Evolutionary conservation across 2,113 vertebrate genomes (phyloP), one percentile per base, ranked within the genome.

Genomic region (Semicossyphus pulcher): DNA sequence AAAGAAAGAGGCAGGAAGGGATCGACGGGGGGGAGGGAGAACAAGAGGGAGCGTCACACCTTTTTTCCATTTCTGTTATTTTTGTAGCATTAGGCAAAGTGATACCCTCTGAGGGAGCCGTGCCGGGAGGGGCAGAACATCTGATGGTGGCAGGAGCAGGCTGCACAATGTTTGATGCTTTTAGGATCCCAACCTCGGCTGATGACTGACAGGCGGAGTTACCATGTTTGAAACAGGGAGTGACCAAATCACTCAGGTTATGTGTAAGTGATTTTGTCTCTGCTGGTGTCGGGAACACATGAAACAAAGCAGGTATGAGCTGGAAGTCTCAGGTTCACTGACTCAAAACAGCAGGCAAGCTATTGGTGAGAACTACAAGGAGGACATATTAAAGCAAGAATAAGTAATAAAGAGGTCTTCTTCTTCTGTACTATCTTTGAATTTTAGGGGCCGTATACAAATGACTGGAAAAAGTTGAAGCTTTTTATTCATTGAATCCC

Each of bases 51-150:
- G 34, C 75, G 39, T 45, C 57, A 42, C 41, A 67, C 36, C 58
- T 79, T 79, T 76, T 78, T 64, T 57, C 51, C 28, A n/a, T 49
- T 70, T 76, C 45, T 73, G 82, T 89, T 90, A 86, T 89, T 89
- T 90, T 73, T 77, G 73, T 74, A 81, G 45, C 78, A 51, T 21
- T 14, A 71, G 64, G 80, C 3, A 39, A 87, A 58, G 70, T 23
- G 82, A 90, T 87, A 88, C 52, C 53, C 84, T 84, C 84, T 15
- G 42, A 65, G 87, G 86, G 80, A 89, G 51, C 11, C 5, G 21
- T 10, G 57, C 41, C 15, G 78, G 64, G 85, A 82, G 75, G 49
- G 65, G 76, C 76, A 61, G 53, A 45, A 2, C 42, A 42, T 66
- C 2, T 26, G 53, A 23, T 60, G 39, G 28, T 68, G 54, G 41